Evolutionary conservation across 2,888 invertebrate genomes (phyloP).

Genomic region (Hirtodrosophila histrioides): DNA sequence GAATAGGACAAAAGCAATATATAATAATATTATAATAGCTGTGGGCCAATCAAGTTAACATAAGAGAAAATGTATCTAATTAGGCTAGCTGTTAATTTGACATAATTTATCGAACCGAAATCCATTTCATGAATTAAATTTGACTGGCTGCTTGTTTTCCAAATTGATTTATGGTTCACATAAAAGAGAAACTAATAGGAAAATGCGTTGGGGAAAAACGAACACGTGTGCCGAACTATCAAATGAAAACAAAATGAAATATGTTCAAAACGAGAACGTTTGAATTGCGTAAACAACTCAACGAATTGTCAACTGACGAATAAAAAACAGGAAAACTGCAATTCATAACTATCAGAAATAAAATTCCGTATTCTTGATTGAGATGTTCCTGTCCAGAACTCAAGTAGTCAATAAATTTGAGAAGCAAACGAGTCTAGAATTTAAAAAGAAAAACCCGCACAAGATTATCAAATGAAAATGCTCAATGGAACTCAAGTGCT

Average conservation of each 20-base stretch:
- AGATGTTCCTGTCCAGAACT: conserved; percentile 42
- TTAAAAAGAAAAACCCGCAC: conserved; percentile 22
- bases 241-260: conserved; percentile 28
- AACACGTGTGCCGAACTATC: conserved; percentile 50
- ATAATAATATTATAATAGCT: conserved; percentile 1
- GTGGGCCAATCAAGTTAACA: conserved; percentile 5
- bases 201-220: conserved; percentile 18
- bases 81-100: conserved; percentile 24
- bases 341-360: conserved; percentile 30
- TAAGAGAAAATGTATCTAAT: conserved; percentile 26
- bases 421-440: conserved; percentile 63
- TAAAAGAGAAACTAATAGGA: conserved; percentile 35
- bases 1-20: not conserved
- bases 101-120: conserved; percentile 36
- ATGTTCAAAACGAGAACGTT: conserved; percentile 28
- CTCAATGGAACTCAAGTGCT: conserved; percentile 52
- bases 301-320: conserved; percentile 47
- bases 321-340: conserved; percentile 24
- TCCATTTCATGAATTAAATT: conserved; percentile 38
- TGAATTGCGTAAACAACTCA: conserved; percentile 29
- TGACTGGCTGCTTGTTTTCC: conserved; percentile 10
- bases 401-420: conserved; percentile 70
- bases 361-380: conserved; percentile 11
- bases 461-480: conserved; percentile 63
- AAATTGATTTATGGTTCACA: conserved; percentile 60